Base-by-base conservation (phyloP, 2,113 vertebrate species). In the Sinocyclocheilus anophthalmus region DNA sequence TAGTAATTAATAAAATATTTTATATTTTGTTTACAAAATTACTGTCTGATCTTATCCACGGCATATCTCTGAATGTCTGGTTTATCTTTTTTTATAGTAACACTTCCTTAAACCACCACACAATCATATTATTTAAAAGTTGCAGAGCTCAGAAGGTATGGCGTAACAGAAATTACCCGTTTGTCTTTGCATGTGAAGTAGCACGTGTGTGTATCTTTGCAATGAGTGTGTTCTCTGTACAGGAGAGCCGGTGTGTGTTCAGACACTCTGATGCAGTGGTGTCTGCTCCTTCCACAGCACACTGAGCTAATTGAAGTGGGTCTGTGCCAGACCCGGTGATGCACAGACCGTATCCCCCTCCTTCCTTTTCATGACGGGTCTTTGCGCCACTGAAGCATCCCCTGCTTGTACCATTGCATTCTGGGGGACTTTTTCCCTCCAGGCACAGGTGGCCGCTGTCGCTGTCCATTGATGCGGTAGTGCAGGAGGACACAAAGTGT, bases 251-350 rank as follows among this genome's bases (percentile, higher is more conserved):
- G 73, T 85, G 79, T 84, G 77, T 85, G 78, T 65, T 87, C 82
- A 87, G 85, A 86, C 37, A 80, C 83, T 85, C 61, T 88, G 87
- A 57, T 85, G 81, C 73, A 84, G 16, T 77, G 87, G 87, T 87
- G 61, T 88, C 90, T 84, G 87, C 87, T 90, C 88, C 55, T 84
- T 20, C 59, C 70, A 42, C 87, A 65, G 84, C 77, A 89, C 69
- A 70, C 88, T 89, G 61, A 88, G 90, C 90, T 92, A 92, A 88
- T 89, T 91, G 82, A 81, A 92, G 83, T 61, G 85, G 16, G 77
- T 78, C 86, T 81, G 76, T 89, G 85, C 84, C 50, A 90, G 70
- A 89, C 76, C 0, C 72, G 75, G 65, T 77, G 78, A 73, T 84
- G 87, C 73, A 48, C 59, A 61, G 59, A 86, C 42, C 72, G 16